These are phyloP conservation scores for Ophiothrix spiculata DNA, from an alignment of 35 echinoderm and acorn worm species.

Conservation along the genomic window DNA sequence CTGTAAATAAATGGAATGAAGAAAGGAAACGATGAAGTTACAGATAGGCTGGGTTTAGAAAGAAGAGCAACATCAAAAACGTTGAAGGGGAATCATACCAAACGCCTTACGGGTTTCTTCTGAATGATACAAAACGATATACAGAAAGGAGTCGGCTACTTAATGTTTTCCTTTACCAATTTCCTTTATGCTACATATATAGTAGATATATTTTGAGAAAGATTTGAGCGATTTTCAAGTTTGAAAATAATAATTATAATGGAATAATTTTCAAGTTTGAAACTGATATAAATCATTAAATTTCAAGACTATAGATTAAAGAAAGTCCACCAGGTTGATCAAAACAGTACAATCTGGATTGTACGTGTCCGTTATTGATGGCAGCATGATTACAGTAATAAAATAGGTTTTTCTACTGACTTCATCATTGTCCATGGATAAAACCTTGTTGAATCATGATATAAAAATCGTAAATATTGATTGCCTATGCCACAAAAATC, in stretches of 20 bases:
- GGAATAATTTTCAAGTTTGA: no score
- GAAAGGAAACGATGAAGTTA: not conserved
- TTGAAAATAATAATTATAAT: no score
- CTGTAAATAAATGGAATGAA: no score
- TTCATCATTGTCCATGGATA: not conserved
- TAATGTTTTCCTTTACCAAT: not conserved
- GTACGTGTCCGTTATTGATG: not conserved
- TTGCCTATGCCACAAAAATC: not conserved
- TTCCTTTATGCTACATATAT: no score
- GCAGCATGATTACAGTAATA: not conserved
- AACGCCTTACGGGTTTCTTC: not conserved
- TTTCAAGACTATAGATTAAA: no score
- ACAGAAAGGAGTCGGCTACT: not conserved
- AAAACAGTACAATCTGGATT: no score
- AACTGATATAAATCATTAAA: no score
- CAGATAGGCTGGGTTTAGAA: not conserved
- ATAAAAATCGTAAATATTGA: no score
- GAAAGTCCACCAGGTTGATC: no score
- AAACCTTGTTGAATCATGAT: no score
- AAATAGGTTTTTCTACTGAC: not conserved
- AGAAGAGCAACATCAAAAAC: not conserved
- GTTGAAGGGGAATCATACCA: not conserved
- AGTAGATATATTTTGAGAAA: no score
- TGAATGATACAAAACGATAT: not conserved
- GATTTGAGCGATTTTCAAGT: no score